Evolutionary conservation across 2,113 vertebrate species (phyloP).

Genomic region (Melanostigma gelatinosum): DNA sequence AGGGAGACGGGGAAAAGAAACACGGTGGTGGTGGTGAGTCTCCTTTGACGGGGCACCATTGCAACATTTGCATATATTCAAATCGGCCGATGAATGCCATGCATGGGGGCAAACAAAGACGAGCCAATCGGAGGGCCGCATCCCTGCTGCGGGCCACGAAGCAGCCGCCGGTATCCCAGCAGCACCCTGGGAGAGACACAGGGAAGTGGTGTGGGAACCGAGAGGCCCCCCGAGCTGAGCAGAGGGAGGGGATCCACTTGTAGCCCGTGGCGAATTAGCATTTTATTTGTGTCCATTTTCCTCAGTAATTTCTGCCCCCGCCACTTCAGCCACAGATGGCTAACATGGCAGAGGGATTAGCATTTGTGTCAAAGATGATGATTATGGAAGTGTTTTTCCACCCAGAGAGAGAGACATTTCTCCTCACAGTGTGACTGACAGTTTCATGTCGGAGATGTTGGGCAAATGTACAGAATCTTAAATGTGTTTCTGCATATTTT

Average conservation of each 20-base stretch:
- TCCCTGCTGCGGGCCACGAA: constrained; percentile 59
- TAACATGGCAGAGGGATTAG: constrained; percentile 74
- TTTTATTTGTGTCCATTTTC: constrained; percentile 82
- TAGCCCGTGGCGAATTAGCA: constrained; percentile 74
- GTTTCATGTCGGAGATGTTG: constrained; percentile 25
- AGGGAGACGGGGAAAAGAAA: constrained; percentile 21
- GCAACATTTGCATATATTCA: constrained; percentile 85
- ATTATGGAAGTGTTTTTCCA: constrained; percentile 68
- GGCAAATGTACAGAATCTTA: neutral
- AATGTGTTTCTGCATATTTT: neutral
- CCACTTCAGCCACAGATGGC: constrained; percentile 79
- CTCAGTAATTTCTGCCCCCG: constrained; percentile 73
- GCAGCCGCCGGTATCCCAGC: constrained; percentile 67
- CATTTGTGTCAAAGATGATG: constrained; percentile 74
- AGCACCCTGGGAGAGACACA: constrained; percentile 70
- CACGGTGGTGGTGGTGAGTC: constrained; percentile 45
- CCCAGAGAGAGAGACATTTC: constrained; percentile 56
- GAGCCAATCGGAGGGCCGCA: constrained; percentile 70
- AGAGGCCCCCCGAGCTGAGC: constrained; percentile 73
- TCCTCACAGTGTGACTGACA: constrained; percentile 41
- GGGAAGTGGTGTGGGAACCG: constrained; percentile 81
- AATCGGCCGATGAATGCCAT: constrained; percentile 75
- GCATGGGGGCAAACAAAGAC: constrained; percentile 76
- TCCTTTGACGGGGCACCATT: constrained; percentile 66
- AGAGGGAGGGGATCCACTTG: constrained; percentile 73